These are phyloP conservation scores for Grus americana DNA, from an alignment of 2,113 vertebrate species.

Conservation along the genomic window DNA sequence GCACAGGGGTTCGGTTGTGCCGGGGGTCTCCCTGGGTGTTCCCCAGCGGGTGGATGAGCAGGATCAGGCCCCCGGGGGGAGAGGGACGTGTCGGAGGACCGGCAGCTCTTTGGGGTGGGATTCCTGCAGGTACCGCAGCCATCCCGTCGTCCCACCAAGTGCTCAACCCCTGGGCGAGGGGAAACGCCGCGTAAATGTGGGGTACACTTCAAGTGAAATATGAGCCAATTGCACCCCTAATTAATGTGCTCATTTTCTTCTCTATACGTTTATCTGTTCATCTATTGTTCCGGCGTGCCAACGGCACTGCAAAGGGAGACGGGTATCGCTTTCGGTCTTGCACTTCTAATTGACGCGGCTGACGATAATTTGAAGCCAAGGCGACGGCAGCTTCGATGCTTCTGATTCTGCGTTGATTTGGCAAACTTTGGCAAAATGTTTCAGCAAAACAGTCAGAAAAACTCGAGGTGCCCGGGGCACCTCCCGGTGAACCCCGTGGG, in stretches of 20 bases:
- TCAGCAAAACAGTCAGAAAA: rapidly evolving
- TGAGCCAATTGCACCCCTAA: not conserved
- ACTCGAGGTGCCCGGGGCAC: not conserved
- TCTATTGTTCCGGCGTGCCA: rapidly evolving
- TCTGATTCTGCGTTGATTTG: rapidly evolving
- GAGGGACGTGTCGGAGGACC: not conserved
- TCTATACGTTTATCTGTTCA: not conserved
- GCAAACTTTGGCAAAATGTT: not conserved
- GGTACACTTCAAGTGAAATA: not conserved
- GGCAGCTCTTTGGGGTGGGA: not conserved
- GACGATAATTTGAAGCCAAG: not conserved
- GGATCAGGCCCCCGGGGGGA: not conserved
- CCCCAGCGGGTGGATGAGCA: not conserved
- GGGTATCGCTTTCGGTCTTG: not conserved
- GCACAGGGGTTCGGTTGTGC: not conserved
- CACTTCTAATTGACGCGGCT: rapidly evolving
- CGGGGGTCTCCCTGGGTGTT: not conserved
- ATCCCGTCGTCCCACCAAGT: rapidly evolving
- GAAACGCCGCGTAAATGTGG: rapidly evolving
- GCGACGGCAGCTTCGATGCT: rapidly evolving
- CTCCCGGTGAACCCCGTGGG: rapidly evolving
- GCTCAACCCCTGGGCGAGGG: not conserved
- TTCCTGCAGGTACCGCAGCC: rapidly evolving
- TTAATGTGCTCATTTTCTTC: not conserved
- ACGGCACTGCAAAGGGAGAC: rapidly evolving